These are phyloP conservation scores for Oophaga pumilio DNA, from an alignment of 2,113 vertebrate genomes.

Conservation along the genomic window DNA sequence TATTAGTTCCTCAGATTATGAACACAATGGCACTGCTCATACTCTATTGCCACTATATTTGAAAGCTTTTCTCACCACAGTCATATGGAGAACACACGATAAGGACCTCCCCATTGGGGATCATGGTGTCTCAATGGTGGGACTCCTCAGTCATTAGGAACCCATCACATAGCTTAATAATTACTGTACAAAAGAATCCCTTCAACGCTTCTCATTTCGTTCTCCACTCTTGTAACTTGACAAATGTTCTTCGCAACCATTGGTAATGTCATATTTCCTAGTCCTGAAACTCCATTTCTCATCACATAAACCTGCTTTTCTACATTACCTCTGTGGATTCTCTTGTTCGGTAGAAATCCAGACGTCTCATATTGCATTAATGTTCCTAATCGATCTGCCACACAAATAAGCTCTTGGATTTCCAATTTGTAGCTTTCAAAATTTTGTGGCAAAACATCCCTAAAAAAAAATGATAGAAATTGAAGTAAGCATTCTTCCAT, in stretches of 20 bases:
- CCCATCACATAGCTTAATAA: too few relatives aligned
- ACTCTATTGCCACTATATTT: too few relatives aligned
- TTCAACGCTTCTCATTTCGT: too few relatives aligned
- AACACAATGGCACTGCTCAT: too few relatives aligned
- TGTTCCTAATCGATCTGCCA: constrained; percentile 89
- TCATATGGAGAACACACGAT: too few relatives aligned
- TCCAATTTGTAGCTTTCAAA: constrained; percentile 90
- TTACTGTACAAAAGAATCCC: too few relatives aligned
- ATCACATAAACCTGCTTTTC: not conserved
- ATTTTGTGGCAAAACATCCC: constrained; percentile 92
- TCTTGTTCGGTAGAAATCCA: constrained; percentile 93
- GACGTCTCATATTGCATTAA: constrained; percentile 96
- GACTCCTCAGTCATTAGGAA: too few relatives aligned
- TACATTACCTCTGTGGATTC: constrained; percentile 91
- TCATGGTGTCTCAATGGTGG: too few relatives aligned
- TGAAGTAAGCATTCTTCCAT: not conserved
- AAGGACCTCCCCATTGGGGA: too few relatives aligned
- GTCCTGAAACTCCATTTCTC: not conserved
- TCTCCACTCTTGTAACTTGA: too few relatives aligned
- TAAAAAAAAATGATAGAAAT: constrained; percentile 64
- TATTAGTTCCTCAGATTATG: too few relatives aligned
- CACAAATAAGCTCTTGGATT: constrained; percentile 90
- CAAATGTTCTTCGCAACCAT: not conserved
- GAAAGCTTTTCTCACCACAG: too few relatives aligned
- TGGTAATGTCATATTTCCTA: not conserved